Conservation (phyloP, 1,140 invertebrate genomes). For the Aphaenogaster floridana region DNA sequence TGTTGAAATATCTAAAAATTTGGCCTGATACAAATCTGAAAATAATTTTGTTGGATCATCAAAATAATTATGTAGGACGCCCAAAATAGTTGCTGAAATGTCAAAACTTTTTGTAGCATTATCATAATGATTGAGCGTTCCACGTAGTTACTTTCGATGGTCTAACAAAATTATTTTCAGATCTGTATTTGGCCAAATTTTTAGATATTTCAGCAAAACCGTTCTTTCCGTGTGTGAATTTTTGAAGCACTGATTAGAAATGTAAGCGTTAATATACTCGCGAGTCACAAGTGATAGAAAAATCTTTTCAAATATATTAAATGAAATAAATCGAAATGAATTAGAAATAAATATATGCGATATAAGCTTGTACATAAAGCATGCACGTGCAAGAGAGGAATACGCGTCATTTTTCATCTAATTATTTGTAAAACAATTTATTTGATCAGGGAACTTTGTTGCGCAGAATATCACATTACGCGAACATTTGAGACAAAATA, state of each 20-base stretch:
- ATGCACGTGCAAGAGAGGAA: neutral
- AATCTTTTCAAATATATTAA: neutral
- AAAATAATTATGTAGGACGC: too few relatives aligned
- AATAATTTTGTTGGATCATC: too few relatives aligned
- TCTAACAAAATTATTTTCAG: too few relatives aligned
- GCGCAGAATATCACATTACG: constrained; percentile 1
- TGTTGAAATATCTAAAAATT: too few relatives aligned
- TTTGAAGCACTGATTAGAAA: neutral
- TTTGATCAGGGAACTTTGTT: constrained; percentile 9
- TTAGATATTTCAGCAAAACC: too few relatives aligned
- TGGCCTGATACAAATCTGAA: too few relatives aligned
- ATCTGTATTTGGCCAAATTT: too few relatives aligned
- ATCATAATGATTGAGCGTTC: too few relatives aligned
- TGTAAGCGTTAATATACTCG: neutral
- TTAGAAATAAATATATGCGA: neutral
- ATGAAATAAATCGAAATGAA: constrained; percentile 5
- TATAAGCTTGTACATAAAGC: neutral
- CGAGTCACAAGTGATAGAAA: neutral
- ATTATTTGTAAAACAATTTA: constrained; percentile 26
- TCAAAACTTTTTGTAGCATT: too few relatives aligned
- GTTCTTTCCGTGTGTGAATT: neutral
- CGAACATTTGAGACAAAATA: constrained; percentile 19
- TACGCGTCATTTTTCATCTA: constrained; percentile 11
- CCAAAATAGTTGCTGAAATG: too few relatives aligned
- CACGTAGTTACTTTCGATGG: too few relatives aligned